A percentile compares a stretch with the other conserved stretches of the same genome.
phyloP scores from a whole-genome alignment of 2,797 vertebrate genomes.

The Nyctibius grandis region DNA sequence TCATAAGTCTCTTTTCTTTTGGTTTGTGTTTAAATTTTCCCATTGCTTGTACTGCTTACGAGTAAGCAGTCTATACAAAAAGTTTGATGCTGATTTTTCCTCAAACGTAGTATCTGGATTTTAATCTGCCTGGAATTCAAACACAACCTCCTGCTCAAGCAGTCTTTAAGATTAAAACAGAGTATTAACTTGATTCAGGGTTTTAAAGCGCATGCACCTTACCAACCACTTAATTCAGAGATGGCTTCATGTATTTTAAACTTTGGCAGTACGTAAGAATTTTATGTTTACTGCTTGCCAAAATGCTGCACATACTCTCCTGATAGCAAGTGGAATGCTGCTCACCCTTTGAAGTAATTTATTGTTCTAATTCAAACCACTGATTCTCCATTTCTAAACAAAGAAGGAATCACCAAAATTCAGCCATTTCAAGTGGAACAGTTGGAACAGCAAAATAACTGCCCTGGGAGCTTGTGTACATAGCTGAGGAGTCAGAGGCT shows the following conservation, averaged over 20 bases:
- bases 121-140: neutral
- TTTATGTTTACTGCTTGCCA: neutral
- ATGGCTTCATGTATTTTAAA: neutral
- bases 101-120: neutral
- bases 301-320: neutral
- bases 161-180: neutral
- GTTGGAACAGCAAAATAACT: neutral
- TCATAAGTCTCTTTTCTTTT: neutral
- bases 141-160: neutral
- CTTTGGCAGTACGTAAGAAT: neutral
- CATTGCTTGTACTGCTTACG: neutral
- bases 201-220: neutral
- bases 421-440: neutral
- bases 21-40: neutral
- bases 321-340: neutral
- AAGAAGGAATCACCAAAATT: neutral
- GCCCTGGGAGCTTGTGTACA: neutral
- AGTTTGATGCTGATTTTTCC: neutral
- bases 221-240: neutral
- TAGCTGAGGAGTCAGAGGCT: neutral
- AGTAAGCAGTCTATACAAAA: neutral
- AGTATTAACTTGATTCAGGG: neutral
- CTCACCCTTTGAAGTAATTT: neutral
- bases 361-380: neutral
- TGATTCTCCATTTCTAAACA: neutral